phyloP scores from a whole-genome alignment of 1,140 invertebrate genomes.

The Sminthurides bifidus region DNA sequence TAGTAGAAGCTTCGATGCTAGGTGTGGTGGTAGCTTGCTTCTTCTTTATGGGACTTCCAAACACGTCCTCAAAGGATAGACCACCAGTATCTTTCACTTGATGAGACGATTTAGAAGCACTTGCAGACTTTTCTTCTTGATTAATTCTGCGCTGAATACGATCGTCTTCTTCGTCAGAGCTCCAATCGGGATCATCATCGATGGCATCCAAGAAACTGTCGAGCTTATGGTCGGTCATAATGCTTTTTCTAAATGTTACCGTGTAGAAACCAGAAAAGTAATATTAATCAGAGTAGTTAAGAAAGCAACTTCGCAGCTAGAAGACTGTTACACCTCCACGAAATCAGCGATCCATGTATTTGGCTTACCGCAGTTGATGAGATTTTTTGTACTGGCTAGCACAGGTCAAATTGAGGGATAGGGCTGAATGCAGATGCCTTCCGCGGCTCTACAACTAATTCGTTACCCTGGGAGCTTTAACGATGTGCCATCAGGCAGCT shows the following conservation, averaged over 20 bases:
- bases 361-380: no score
- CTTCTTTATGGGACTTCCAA: conserved; percentile 25
- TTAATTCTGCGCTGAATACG: background rate
- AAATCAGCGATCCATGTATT: background rate
- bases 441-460: no score
- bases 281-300: background rate
- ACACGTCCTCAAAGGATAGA: conserved; percentile 19
- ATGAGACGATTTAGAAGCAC: background rate
- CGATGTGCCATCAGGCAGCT: no score
- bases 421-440: no score
- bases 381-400: no score
- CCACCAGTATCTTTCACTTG: background rate
- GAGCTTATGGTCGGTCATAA: conserved; percentile 13
- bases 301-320: background rate
- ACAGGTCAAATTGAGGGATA: no score
- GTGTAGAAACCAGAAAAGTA: background rate
- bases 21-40: background rate
- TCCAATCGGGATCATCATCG: conserved; percentile 22
- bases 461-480: no score
- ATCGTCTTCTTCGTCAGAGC: conserved; percentile 17
- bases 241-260: background rate
- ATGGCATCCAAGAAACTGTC: conserved; percentile 17
- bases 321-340: background rate
- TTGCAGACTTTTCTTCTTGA: background rate
- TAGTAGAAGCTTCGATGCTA: background rate